phyloP scores from a whole-genome alignment of 2,888 invertebrate species.

The Brenthis ino region DNA sequence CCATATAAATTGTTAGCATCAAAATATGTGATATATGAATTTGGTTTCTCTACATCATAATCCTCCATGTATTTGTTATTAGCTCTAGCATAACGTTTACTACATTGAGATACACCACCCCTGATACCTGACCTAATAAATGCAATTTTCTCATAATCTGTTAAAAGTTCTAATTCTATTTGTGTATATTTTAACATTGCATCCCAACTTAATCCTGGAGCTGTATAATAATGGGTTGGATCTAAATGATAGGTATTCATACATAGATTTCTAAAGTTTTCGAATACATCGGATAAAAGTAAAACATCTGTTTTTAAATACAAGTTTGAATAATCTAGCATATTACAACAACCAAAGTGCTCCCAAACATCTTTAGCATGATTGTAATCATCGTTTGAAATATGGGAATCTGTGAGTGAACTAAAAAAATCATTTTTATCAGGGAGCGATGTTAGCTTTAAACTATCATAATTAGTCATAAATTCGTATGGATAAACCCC shows the following conservation, averaged over 20 bases:
- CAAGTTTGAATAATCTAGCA: slow-evolving; percentile 47
- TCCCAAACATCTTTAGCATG: not conserved
- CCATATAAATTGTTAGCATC: slow-evolving; percentile 56
- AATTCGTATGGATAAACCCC: not conserved
- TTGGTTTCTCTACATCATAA: slow-evolving; percentile 39
- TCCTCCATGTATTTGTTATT: slow-evolving; percentile 48
- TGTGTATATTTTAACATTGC: slow-evolving; percentile 42
- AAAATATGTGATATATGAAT: slow-evolving; percentile 47
- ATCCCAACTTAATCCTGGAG: slow-evolving; percentile 46
- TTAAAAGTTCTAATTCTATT: slow-evolving; percentile 38
- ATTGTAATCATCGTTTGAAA: slow-evolving; percentile 2
- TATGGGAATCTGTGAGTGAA: not conserved
- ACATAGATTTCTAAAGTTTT: slow-evolving; percentile 51
- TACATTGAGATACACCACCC: slow-evolving; percentile 42
- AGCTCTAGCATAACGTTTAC: slow-evolving; percentile 46
- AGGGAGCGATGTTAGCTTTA: not conserved
- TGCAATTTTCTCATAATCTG: slow-evolving; percentile 36
- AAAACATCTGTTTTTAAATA: slow-evolving; percentile 44
- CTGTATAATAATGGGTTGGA: slow-evolving; percentile 42
- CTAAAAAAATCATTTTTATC: not conserved
- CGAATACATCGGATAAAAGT: slow-evolving; percentile 50
- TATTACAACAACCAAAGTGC: slow-evolving; percentile 32
- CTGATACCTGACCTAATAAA: slow-evolving; percentile 40
- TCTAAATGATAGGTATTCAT: slow-evolving; percentile 42
- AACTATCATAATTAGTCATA: not conserved